Base-by-base conservation (phyloP, 2,797 vertebrate species). In the Ciconia nigra region DNA sequence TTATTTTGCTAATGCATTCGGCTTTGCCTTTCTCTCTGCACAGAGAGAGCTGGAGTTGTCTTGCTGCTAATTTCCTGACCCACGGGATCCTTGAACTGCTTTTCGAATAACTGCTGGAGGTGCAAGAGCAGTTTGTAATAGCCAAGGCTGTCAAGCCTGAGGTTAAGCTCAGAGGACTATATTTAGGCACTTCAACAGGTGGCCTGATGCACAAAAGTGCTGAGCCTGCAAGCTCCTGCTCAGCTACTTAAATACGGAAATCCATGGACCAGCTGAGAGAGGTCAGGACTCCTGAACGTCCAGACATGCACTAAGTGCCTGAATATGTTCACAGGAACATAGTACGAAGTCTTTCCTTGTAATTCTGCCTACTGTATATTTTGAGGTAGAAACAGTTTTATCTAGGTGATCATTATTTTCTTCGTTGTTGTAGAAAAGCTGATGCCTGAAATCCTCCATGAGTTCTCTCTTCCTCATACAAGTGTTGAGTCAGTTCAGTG, bases 161-260 rank as follows among this genome's bases (percentile, higher is more conserved):
- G 69, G 71, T 95, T 95, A 96, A 96, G 81, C 86, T 93, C 9
- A 1, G 39, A 55, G 57, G 44, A 31, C 94, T 96, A 96, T 96
- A 97, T 97, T 96, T 97, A 97, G 96, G n/a, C 29, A 71, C 78
- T 89, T 83, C 90, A 93, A 46, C 95, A 96, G 95, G 97, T 96
- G 95, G 97, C 69, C 78, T 80, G 90, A 92, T 63, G 67, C 61
- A 92, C 51, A 63, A n/a, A 95, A 96, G 86, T 95, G 88, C 86
- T 97, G 90, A 97, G 83, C 93, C 81, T 85, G 91, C 94, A 92
- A 94, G 88, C 90, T 95, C 63, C 88, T 79, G 47, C 78, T 96
- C 90, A 96, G 86, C 94, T 63, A 90, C 95, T 95, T 96, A 96
- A 93, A 95, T 35, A 78, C 78, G 61, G 83, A 97, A 96, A 97